phyloP scores from a whole-genome alignment of 2,113 vertebrate species.

The Taurulus bubalis region DNA sequence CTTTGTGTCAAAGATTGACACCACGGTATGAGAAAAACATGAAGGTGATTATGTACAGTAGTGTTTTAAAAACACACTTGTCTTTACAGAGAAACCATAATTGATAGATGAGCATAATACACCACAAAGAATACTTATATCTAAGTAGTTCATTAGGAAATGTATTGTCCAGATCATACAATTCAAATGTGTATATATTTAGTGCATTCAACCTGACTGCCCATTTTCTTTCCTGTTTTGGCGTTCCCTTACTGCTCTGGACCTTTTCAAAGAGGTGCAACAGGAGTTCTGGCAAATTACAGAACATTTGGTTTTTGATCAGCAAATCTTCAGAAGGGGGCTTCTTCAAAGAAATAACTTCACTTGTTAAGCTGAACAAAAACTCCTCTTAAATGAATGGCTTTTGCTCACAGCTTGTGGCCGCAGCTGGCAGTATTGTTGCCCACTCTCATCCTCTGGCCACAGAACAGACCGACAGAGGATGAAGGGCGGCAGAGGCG shows the following conservation, averaged over 20 bases:
- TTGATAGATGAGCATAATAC: neutral
- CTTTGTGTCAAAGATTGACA: neutral
- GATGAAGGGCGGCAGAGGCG: slow-evolving; percentile 58
- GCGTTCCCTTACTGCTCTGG: slow-evolving; percentile 13
- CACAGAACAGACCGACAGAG: slow-evolving; percentile 57
- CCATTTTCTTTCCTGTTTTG: neutral
- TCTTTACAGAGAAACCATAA: neutral
- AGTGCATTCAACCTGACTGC: neutral
- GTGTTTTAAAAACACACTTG: neutral
- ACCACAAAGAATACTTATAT: neutral
- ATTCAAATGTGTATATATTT: neutral
- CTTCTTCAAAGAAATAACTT: slow-evolving; percentile 84
- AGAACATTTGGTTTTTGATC: slow-evolving; percentile 73
- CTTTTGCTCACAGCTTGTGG: slow-evolving; percentile 77
- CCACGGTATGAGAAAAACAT: neutral
- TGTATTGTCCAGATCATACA: neutral
- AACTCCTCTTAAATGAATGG: slow-evolving; percentile 76
- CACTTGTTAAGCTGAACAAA: slow-evolving; percentile 79
- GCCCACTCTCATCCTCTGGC: slow-evolving; percentile 57
- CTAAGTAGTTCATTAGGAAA: neutral
- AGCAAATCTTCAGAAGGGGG: slow-evolving; percentile 75
- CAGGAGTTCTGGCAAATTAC: slow-evolving; percentile 66
- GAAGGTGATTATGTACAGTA: neutral
- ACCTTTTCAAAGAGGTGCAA: slow-evolving; percentile 52
- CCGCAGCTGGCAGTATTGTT: slow-evolving; percentile 81